Evolutionary conservation across 1,140 invertebrate genomes (phyloP).

Genomic region (Leptinotarsa texana): DNA sequence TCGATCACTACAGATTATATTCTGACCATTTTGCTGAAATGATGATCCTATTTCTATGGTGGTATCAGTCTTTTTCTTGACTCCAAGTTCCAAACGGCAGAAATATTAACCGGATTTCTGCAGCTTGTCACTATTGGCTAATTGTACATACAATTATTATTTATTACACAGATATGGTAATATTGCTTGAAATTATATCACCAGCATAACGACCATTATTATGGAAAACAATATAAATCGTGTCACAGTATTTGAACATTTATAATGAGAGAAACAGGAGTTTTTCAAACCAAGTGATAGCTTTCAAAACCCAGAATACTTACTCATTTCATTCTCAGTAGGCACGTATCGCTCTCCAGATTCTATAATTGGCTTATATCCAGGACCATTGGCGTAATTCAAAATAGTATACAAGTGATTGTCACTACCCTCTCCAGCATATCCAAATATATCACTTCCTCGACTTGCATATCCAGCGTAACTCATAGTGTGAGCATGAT

Average conservation of each 20-base stretch:
- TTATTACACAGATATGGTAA: too few relatives aligned
- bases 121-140: too few relatives aligned
- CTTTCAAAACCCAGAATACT: constrained; percentile 22
- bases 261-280: background rate
- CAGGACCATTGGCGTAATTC: constrained; percentile 76
- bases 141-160: too few relatives aligned
- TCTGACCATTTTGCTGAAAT: too few relatives aligned
- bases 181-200: too few relatives aligned
- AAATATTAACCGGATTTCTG: too few relatives aligned
- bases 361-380: constrained; percentile 53
- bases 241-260: background rate
- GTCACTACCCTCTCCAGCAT: constrained; percentile 53
- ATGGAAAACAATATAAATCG: too few relatives aligned
- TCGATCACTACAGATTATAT: too few relatives aligned
- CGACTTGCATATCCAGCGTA: constrained; percentile 68
- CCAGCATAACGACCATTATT: too few relatives aligned
- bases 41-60: too few relatives aligned
- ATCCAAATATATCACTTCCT: constrained; percentile 70
- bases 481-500: constrained; percentile 70
- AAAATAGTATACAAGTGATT: constrained; percentile 70
- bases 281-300: background rate
- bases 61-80: too few relatives aligned
- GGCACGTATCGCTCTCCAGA: constrained; percentile 53
- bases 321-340: constrained; percentile 54
- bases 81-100: too few relatives aligned